phyloP scores from a whole-genome alignment of 1,140 invertebrate genomes.

The Panagrolaimus sp. region DNA sequence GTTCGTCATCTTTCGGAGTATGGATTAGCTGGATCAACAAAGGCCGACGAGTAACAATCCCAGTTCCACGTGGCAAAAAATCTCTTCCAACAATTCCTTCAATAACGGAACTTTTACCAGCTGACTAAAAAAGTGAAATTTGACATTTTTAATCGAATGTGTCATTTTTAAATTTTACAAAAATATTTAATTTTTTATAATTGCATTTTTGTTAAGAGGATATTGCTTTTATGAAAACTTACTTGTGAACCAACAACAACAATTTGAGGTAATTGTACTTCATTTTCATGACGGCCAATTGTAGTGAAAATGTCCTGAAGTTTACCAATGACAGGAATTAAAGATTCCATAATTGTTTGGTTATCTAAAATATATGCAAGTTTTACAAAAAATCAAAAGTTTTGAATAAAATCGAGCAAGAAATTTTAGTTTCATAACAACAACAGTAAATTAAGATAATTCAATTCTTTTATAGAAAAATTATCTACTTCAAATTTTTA shows the following conservation, averaged over 20 bases:
- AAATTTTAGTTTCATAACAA: too few species aligned
- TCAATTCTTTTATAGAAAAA: too few species aligned
- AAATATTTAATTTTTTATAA: too few species aligned
- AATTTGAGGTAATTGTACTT: conserved; percentile 96
- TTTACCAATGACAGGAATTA: conserved; percentile 99
- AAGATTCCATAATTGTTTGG: conserved; percentile 99
- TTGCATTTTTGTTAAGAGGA: too few species aligned
- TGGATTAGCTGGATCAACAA: conserved; percentile 87
- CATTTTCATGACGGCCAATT: conserved; percentile 78
- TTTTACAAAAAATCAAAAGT: too few species aligned
- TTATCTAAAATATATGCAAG: too few species aligned
- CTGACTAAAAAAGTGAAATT: conserved; percentile 70
- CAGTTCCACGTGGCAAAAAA: conserved; percentile 89
- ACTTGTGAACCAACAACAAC: conserved; percentile 97
- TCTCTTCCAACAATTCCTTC: conserved; percentile 95
- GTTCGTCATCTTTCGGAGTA: conserved; percentile 67
- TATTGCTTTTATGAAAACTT: conserved; percentile 57
- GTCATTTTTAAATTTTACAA: too few species aligned
- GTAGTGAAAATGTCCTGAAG: conserved; percentile 99
- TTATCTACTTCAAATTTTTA: too few species aligned
- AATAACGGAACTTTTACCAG: conserved; percentile 97
- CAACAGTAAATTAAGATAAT: too few species aligned
- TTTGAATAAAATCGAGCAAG: too few species aligned
- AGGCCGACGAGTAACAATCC: conserved; percentile 92
- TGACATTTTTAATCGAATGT: conserved; percentile 18